Evolutionary conservation across 2,888 invertebrate genomes (phyloP), one percentile per base, ranked within the genome.

Genomic region (Litoditis marina): DNA sequence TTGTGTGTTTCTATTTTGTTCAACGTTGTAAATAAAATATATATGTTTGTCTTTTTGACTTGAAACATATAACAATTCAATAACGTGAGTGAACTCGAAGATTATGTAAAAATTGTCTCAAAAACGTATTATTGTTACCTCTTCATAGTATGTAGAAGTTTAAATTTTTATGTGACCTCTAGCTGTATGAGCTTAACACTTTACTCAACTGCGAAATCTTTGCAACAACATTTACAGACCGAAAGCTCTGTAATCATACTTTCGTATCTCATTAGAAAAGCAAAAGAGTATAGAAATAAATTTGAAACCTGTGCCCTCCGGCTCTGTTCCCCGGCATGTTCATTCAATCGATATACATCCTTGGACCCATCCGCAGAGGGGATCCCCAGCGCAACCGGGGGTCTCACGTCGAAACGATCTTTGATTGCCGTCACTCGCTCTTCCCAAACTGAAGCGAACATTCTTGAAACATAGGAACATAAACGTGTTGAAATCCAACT

Each of bases 301-400:
- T n/a, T n/a, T n/a, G n/a, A n/a, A 50, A 27, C 28, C 28, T 62
- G 62, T n/a, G 62, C 56, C 2, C 22, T 7, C 19, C 44, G 27
- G 42, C 50, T 50, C 31, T 62, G 62, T 51, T 56, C 49, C 11
- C 25, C 16, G 22, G 62, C 62, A 27, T 51, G n/a, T 13, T 34
- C 22, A 19, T 62, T 62, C 27, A 51, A 44, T 39, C 62, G 11
- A 4, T 30, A 25, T n/a, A 50, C 36, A 31, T 62, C 62, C 4
- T 36, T 31, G 6, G 62, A 44, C 30, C 57, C 62, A 27, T 62
- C 62, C 30, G 57, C 44, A 13, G 62, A 57, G 7, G 62, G 62
- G 19, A 39, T 27, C 16, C 42, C 25, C 6, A 62, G 28, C 6
- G 52, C 57, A 8, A 19, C 39, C 2, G 62, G 62, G 16, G 34